Conservation (phyloP, 2,113 vertebrate species). For the Nymphicus hollandicus region DNA sequence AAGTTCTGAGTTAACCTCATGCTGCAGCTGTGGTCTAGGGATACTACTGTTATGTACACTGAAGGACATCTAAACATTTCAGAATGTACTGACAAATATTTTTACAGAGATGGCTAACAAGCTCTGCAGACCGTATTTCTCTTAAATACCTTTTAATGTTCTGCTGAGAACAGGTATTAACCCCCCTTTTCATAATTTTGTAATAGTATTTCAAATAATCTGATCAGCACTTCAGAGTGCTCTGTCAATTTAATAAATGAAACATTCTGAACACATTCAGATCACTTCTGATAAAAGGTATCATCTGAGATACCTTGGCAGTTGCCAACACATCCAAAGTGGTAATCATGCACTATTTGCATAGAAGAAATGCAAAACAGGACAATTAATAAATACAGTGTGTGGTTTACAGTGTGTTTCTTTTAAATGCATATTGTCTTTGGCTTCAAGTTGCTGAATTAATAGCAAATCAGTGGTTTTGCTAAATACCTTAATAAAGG, state of each 20-base stretch:
- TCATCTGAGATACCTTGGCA: neutral
- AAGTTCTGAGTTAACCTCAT: neutral
- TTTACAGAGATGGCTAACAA: neutral
- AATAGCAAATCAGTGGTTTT: neutral
- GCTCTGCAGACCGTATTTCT: neutral
- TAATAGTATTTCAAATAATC: neutral
- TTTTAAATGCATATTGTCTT: neutral
- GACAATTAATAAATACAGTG: neutral
- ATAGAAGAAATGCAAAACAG: neutral
- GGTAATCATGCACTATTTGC: neutral
- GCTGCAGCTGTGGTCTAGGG: neutral
- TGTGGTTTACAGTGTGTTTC: neutral
- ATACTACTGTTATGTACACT: neutral
- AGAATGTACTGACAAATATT: neutral
- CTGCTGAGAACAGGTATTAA: neutral
- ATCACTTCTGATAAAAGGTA: neutral
- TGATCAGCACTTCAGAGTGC: neutral
- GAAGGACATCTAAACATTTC: neutral
- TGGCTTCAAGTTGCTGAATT: neutral
- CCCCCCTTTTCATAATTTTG: neutral
- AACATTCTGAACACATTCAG: neutral
- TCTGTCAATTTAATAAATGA: neutral
- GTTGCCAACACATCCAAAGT: neutral
- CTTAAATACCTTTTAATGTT: neutral
- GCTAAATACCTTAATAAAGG: neutral